These are phyloP conservation scores for Eugnorisma glareosa DNA, from an alignment of 2,888 invertebrate genomes.

Conservation along the genomic window DNA sequence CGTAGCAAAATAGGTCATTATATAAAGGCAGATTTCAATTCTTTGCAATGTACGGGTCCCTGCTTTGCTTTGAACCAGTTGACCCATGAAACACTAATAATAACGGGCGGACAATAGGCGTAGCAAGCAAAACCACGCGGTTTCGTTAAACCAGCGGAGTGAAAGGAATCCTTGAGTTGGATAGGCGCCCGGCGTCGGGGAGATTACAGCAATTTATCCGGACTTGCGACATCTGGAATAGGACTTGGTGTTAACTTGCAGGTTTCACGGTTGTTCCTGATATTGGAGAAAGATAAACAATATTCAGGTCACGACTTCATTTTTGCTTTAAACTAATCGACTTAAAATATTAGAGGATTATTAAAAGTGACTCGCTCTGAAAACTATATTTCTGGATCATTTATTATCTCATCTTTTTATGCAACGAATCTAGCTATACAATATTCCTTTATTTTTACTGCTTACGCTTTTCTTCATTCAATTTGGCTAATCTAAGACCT, in stretches of 20 bases:
- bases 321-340: constrained; percentile 5
- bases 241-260: constrained; percentile 47
- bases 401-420: constrained; percentile 15
- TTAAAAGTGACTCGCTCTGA: constrained; percentile 9
- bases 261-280: constrained; percentile 37
- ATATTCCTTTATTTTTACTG: constrained; percentile 41
- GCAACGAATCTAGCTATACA: constrained; percentile 30
- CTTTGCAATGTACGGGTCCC: constrained; percentile 61
- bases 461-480: constrained; percentile 11
- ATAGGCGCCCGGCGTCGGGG: constrained; percentile 78
- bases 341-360: constrained; percentile 9
- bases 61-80: constrained; percentile 69
- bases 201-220: constrained; percentile 84
- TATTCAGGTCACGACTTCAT: constrained; percentile 15
- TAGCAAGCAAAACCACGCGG: constrained; percentile 72
- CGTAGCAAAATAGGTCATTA: constrained; percentile 59
- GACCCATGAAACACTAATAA: constrained; percentile 80
- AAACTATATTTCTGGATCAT: constrained; percentile 40
- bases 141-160: constrained; percentile 83
- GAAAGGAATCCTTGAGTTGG: constrained; percentile 83
- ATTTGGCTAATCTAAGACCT: constrained; percentile 9
- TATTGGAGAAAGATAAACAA: constrained; percentile 44
- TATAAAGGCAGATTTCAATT: constrained; percentile 65
- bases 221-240: constrained; percentile 73
- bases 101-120: constrained; percentile 78